Percentiles rank a stretch among this genome's conserved stretches.
phyloP scores from a whole-genome alignment of 2,888 invertebrate genomes.

The Chymomyza caudatula region DNA sequence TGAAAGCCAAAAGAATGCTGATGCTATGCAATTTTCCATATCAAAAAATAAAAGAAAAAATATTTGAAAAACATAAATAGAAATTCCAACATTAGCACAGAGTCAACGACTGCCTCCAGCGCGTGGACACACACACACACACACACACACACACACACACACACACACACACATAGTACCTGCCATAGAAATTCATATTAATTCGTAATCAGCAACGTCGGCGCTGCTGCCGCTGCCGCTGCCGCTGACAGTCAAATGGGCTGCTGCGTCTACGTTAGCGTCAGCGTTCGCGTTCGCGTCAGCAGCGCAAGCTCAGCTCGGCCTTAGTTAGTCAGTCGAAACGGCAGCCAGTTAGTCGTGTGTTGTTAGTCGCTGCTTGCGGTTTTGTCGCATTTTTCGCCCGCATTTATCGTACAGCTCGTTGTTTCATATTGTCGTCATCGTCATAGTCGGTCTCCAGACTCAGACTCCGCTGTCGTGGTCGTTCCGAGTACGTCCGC shows the following conservation, averaged over 20 bases:
- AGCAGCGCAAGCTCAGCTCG: constrained; percentile 24
- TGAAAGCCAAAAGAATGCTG: not conserved
- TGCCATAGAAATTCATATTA: constrained; percentile 52
- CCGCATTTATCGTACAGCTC: not conserved
- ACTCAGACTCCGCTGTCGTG: too few species aligned
- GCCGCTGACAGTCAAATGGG: not conserved
- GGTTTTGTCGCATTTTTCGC: constrained; percentile 35
- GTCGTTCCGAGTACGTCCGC: not conserved
- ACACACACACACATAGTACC: constrained; percentile 23
- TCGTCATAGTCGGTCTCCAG: constrained; percentile 24
- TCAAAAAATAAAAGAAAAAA: not conserved
- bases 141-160: constrained; percentile 15
- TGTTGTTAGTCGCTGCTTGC: constrained; percentile 63
- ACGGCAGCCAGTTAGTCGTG: constrained; percentile 66
- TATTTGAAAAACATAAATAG: not conserved
- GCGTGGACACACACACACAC: constrained; percentile 19
- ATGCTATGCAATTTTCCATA: not conserved
- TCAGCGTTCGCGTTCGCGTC: constrained; percentile 10
- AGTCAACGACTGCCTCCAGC: constrained; percentile 6
- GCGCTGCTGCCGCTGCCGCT: not conserved
- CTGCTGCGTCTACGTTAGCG: not conserved
- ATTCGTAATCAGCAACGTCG: constrained; percentile 45
- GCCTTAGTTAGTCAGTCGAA: constrained; percentile 62
- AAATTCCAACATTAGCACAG: not conserved
- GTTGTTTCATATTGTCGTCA: constrained; percentile 24